Percentiles rank a stretch among this genome's conserved stretches.
Evolutionary conservation across 2,113 vertebrate genomes (phyloP).

Genomic region (Dipodomys ordii): DNA sequence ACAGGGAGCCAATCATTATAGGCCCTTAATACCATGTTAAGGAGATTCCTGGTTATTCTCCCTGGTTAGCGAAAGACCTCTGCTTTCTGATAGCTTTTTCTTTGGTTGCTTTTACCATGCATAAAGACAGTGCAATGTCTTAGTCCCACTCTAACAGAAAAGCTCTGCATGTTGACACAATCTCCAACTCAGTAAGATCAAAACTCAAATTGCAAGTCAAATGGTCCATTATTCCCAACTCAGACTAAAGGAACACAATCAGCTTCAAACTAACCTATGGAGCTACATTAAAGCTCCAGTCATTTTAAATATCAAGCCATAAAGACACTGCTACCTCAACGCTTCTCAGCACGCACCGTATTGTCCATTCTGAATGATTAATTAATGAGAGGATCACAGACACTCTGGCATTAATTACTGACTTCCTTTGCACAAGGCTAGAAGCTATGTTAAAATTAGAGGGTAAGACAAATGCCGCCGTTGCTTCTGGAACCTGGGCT

Average conservation of each 20-base stretch:
- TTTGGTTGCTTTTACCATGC: not conserved
- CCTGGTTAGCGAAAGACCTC: not conserved
- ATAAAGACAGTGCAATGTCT: not conserved
- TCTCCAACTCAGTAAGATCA: not conserved
- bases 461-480: not conserved
- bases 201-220: not conserved
- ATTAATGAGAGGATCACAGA: not conserved
- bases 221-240: no score
- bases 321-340: slow-evolving; percentile 12
- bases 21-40: not conserved
- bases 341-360: not conserved
- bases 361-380: not conserved
- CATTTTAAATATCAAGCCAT: not conserved
- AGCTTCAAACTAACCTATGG: not conserved
- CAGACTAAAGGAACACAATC: not conserved
- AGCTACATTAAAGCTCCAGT: not conserved
- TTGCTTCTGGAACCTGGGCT: no score
- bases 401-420: not conserved
- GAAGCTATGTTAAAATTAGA: not conserved
- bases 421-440: not conserved
- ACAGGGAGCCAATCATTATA: not conserved
- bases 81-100: not conserved
- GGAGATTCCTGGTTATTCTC: not conserved
- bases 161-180: not conserved
- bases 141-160: not conserved